Base-by-base conservation (phyloP, 2,888 invertebrate species). In the Apamea monoglypha region DNA sequence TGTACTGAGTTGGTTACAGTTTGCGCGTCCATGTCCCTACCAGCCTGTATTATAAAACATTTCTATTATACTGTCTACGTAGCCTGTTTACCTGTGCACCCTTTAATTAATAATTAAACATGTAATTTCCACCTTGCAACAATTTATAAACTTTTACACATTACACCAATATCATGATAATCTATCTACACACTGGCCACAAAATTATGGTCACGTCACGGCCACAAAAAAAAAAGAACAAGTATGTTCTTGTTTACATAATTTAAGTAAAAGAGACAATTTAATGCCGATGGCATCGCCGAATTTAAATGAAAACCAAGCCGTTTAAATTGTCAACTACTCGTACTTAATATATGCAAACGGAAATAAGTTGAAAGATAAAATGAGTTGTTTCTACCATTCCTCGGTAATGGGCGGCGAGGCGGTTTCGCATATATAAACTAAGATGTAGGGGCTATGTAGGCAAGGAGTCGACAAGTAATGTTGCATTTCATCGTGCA, bases 291-390 rank as follows among this genome's bases (percentile, higher is more conserved):
- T 82, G 67, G 64, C 76, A 81, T 83, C 83, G 59, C 80, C 85
- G 69, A 89, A 88, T 85, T 84, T 85, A 78, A 84, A 86, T 81
- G 74, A 74, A 77, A 78, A 74, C 66, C 29, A 18, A 64, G 21
- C 21, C 68, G 74, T 80, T 81, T 86, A 76, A 86, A 86, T 88
- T 90, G 89, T 90, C 89, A 90, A 89, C 89, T 72, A 64, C n/a
- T n/a, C n/a, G n/a, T n/a, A n/a, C 44, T 66, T 95, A 95, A 96
- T 95, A 91, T 96, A 96, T 96, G 94, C 96, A 87, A 94, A 92
- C 95, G 96, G 96, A 96, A 96, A 95, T 94, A 92, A 92, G 88
- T 83, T 56, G 64, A 93, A 94, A 95, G 96, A 96, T 96, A 96
- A 95, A 94, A 92, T 91, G 90, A 95, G 95, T 91, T 90, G 95